Percentiles rank a stretch among this genome's conserved stretches.
Evolutionary conservation across 2,888 invertebrate genomes (phyloP).

Genomic region (Conops quadrifasciatus): DNA sequence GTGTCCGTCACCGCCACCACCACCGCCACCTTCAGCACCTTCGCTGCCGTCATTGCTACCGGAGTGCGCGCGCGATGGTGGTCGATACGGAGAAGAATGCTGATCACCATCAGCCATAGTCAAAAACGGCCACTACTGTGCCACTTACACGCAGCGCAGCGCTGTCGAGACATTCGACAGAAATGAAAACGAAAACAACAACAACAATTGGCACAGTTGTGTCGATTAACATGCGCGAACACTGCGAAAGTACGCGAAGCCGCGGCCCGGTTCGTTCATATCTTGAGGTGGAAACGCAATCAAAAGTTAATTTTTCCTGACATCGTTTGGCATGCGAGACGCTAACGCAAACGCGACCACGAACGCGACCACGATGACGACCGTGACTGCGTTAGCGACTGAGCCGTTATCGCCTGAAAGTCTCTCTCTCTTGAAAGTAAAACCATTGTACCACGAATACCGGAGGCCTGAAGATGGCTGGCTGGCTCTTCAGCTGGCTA

Average conservation of each 20-base stretch:
- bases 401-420: not conserved
- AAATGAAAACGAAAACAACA: slow-evolving; percentile 12
- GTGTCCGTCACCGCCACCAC: not conserved
- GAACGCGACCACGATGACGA: not conserved
- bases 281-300: slow-evolving; percentile 17
- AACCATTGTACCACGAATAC: not conserved
- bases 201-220: slow-evolving; percentile 22
- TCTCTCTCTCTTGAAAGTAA: slow-evolving; percentile 3
- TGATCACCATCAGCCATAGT: slow-evolving; percentile 12
- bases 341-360: slow-evolving; percentile 1
- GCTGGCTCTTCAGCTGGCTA: not conserved
- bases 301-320: slow-evolving; percentile 34
- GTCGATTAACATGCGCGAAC: slow-evolving; percentile 27
- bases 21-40: not conserved
- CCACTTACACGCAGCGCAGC: not conserved
- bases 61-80: slow-evolving; percentile 12
- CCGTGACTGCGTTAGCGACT: not conserved
- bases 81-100: slow-evolving; percentile 23
- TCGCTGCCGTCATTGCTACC: no score
- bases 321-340: slow-evolving; percentile 24
- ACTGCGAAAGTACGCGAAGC: not conserved
- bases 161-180: slow-evolving; percentile 21
- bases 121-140: slow-evolving; percentile 20
- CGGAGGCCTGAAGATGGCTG: no score
- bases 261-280: not conserved